phyloP scores from a whole-genome alignment of 2,797 vertebrate species.

The Pygocentrus nattereri region DNA sequence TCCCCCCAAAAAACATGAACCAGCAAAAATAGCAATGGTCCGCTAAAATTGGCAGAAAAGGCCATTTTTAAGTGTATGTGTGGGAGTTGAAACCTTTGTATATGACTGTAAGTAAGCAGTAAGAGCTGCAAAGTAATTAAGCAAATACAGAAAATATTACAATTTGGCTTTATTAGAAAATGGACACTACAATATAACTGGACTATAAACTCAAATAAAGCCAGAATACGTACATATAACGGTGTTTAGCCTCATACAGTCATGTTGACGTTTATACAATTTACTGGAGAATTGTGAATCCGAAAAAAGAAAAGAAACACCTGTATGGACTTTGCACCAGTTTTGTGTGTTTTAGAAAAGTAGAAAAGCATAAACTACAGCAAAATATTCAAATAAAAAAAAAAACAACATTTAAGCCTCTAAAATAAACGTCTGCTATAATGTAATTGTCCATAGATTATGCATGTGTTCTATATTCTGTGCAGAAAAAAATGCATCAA shows the following conservation, averaged over 20 bases:
- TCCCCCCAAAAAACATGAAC: too few species aligned
- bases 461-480: not conserved
- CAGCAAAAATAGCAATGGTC: too few species aligned
- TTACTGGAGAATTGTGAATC: not conserved
- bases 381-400: constrained; percentile 5
- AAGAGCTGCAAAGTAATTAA: not conserved
- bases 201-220: constrained; percentile 3
- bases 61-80: too few species aligned
- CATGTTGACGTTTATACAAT: too few species aligned
- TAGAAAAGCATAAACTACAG: constrained; percentile 39
- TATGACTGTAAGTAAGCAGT: not conserved
- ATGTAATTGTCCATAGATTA: too few species aligned
- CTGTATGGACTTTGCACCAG: not conserved
- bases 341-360: constrained; percentile 48
- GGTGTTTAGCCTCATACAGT: not conserved
- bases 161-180: constrained; percentile 33
- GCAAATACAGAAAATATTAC: not conserved
- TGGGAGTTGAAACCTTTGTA: too few species aligned
- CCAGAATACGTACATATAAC: not conserved
- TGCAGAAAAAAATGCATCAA: not conserved
- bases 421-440: constrained; percentile 22
- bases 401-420: not conserved
- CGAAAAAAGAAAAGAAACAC: too few species aligned
- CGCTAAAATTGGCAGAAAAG: too few species aligned
- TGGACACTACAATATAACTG: constrained; percentile 9